phyloP scores from a whole-genome alignment of 1,140 invertebrate species.

The Meteorus sp. region DNA sequence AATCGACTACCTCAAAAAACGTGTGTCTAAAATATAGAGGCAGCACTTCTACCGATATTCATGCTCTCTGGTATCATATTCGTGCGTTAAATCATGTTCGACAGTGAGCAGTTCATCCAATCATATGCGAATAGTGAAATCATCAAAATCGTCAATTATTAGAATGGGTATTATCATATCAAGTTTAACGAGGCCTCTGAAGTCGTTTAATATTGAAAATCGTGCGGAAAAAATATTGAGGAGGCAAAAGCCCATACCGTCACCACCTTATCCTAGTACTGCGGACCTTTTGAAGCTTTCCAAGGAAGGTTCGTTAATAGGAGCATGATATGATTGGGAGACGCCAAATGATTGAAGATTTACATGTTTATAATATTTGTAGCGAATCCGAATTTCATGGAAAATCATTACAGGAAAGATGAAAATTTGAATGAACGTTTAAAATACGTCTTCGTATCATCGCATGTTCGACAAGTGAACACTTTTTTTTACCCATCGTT shows the following conservation, averaged over 20 bases:
- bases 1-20: no score
- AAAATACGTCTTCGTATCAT: conserved; percentile 71
- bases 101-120: no score
- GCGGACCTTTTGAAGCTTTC: conserved; percentile 65
- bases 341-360: conserved; percentile 12
- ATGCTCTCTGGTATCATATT: no score
- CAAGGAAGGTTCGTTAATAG: conserved; percentile 24
- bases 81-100: no score
- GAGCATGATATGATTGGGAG: conserved; percentile 13
- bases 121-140: no score
- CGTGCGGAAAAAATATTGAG: conserved; percentile 69
- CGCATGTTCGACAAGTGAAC: conserved; percentile 55
- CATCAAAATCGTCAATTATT: no score
- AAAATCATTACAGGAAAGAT: conserved; percentile 65
- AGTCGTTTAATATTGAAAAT: conserved; percentile 71
- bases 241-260: conserved; percentile 67
- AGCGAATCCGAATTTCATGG: conserved; percentile 65
- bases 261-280: conserved; percentile 65
- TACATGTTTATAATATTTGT: conserved; percentile 30
- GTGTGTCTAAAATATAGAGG: no score
- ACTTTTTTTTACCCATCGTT: conserved; percentile 23
- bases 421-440: conserved; percentile 62
- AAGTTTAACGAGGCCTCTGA: conserved; percentile 54
- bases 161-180: conserved; percentile 64
- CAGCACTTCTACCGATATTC: no score